Percentiles rank a stretch among this genome's conserved stretches.
These are phyloP conservation scores for Lymantria monacha DNA, from an alignment of 2,888 invertebrate species.

Conservation along the genomic window DNA sequence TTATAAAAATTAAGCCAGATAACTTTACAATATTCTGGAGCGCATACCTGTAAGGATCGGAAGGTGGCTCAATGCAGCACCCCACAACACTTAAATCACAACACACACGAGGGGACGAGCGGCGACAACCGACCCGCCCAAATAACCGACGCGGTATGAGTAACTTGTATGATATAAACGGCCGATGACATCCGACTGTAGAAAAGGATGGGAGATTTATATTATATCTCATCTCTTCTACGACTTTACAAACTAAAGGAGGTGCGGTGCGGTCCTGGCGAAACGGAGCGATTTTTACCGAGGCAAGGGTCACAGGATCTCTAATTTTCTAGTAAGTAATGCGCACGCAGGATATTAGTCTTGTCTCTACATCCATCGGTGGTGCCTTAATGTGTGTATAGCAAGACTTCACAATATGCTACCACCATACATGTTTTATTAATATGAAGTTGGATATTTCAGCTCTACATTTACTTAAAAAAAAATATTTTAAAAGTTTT, in stretches of 20 bases:
- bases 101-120: constrained; percentile 72
- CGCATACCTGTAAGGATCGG: constrained; percentile 61
- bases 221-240: constrained; percentile 40
- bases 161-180: constrained; percentile 58
- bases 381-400: background rate
- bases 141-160: constrained; percentile 69
- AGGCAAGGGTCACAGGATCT: constrained; percentile 45
- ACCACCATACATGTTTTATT: no score
- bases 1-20: constrained; percentile 16
- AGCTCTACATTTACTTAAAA: no score
- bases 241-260: constrained; percentile 28
- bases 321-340: constrained; percentile 30
- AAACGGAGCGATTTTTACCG: constrained; percentile 42
- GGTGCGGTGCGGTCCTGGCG: constrained; percentile 43
- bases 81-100: constrained; percentile 66
- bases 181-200: constrained; percentile 66
- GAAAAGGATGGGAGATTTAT: constrained; percentile 40
- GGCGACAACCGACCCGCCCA: constrained; percentile 69
- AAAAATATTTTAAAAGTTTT: no score
- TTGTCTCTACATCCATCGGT: constrained; percentile 9
- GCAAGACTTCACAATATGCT: no score
- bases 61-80: constrained; percentile 56
- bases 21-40: constrained; percentile 15
- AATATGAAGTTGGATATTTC: no score
- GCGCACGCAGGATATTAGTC: constrained; percentile 66